Conservation (phyloP, 2,113 vertebrate genomes). For the Embiotoca jacksoni region DNA sequence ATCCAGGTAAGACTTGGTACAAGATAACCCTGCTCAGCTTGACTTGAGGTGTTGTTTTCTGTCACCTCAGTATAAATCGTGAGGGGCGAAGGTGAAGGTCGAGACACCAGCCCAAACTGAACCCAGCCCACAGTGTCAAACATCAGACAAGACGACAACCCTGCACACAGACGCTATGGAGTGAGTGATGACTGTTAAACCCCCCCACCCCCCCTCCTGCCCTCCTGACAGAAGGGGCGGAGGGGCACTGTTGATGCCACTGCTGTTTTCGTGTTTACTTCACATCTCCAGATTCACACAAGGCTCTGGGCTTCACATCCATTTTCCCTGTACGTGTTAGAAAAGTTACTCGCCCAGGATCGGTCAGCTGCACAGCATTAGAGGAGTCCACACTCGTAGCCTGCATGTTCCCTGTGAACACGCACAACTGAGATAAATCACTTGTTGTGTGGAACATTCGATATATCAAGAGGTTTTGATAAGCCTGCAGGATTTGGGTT, state of each 20-base stretch:
- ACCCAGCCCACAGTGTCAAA: conserved; percentile 74
- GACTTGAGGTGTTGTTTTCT: conserved; percentile 82
- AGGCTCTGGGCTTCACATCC: background rate
- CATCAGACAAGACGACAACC: conserved; percentile 77
- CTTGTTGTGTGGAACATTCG: too few relatives aligned
- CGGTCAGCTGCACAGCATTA: background rate
- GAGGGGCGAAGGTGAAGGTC: conserved; percentile 76
- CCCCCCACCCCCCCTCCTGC: background rate
- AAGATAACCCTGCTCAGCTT: conserved; percentile 74
- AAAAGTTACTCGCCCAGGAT: too few relatives aligned
- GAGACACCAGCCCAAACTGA: conserved; percentile 73
- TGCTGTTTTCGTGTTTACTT: conserved; percentile 58
- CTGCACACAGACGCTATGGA: conserved; percentile 84
- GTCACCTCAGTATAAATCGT: conserved; percentile 82
- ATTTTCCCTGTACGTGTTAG: background rate
- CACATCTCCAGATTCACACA: background rate
- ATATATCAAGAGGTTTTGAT: too few relatives aligned
- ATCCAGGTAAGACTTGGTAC: conserved; percentile 72
- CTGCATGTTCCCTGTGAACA: background rate
- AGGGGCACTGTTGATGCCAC: conserved; percentile 43
- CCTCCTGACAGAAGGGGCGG: conserved; percentile 7
- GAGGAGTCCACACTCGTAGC: background rate
- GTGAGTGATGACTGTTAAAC: conserved; percentile 82
- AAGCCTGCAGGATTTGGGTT: too few relatives aligned
- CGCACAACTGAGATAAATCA: background rate